Base-by-base conservation (phyloP, 2,113 vertebrate species). In the Pseudopipra pipra region DNA sequence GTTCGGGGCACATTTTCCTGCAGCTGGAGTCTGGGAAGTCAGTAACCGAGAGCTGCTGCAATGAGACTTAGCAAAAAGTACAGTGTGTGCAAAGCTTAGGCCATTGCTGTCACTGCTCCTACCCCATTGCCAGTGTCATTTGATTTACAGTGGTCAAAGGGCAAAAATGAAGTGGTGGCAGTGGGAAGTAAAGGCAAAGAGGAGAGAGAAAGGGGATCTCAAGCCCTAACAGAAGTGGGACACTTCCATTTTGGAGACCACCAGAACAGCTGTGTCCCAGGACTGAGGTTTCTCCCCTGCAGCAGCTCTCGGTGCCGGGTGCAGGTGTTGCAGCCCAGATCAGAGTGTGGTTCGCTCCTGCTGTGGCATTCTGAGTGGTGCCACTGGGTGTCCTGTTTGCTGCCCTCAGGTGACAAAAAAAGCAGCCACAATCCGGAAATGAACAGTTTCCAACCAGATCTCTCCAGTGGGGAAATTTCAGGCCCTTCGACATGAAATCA, bases 341-440 rank as follows among this genome's bases (percentile, higher is more conserved):
- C 63, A 43, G 43, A 43, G 35, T 12, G 21, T 41, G 44, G 6
- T 39, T 90, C 0, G 0, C 24, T 84, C 35, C 31, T 0, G 0
- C 54, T 56, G 63, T 47, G 75, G 47, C 82, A 35, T 47, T 7
- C 21, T 43, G 33, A 39, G 68, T 1, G 13, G 25, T 74, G 76
- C 51, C 68, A 51, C 55, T n/a, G 51, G 18, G 13, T 51, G 68
- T 59, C 65, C 68, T 51, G 41, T 87, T 86, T 59, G 80, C 80
- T 81, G 55, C 55, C 1, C 7, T 56, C 0, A 1, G 19, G 12
- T 0, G 1, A 31, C 1, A 0, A 7, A 49, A 7, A 49, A 87
- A 83, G 5, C 49, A 49, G 41, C 41, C 68, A 51, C 25, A 31
- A 43, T n/a, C 46, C 44, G 33, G 46, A 84, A 77, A 58, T 9